phyloP scores from a whole-genome alignment of 2,888 invertebrate genomes.

The Hypsopygia costalis region DNA sequence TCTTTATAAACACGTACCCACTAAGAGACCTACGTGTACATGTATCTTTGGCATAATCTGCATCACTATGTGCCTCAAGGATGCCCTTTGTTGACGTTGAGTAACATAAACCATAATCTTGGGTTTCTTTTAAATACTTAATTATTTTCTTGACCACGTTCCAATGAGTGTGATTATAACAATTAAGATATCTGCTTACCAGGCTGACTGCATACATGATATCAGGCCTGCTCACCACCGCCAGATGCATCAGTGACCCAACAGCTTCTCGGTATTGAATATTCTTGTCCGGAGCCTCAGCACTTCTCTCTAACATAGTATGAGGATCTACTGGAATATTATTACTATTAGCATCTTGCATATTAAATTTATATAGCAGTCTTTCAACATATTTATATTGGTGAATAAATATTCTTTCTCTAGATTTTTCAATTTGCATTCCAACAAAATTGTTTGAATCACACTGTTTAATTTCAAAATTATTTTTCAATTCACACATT shows the following conservation, averaged over 20 bases:
- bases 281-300: constrained; percentile 4
- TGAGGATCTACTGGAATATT: no score
- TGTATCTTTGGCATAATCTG: constrained; percentile 17
- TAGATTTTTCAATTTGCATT: constrained; percentile 14
- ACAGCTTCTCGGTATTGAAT: constrained; percentile 19
- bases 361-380: constrained; percentile 13
- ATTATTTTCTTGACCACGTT: no score
- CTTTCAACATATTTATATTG: constrained; percentile 12
- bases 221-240: no score
- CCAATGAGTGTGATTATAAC: no score
- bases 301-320: constrained; percentile 8
- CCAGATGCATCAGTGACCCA: constrained; percentile 16
- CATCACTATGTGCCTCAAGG: constrained; percentile 11
- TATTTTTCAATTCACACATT: constrained; percentile 11
- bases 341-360: constrained; percentile 14
- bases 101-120: no score
- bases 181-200: no score
- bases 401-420: constrained; percentile 11
- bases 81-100: no score
- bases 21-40: constrained; percentile 12
- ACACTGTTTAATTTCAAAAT: no score
- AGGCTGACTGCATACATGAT: no score
- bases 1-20: no score
- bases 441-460: no score
- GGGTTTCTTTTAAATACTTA: no score